These are phyloP conservation scores for Brachypodius melanocephalos DNA, from an alignment of 2,113 vertebrate genomes.

Conservation along the genomic window DNA sequence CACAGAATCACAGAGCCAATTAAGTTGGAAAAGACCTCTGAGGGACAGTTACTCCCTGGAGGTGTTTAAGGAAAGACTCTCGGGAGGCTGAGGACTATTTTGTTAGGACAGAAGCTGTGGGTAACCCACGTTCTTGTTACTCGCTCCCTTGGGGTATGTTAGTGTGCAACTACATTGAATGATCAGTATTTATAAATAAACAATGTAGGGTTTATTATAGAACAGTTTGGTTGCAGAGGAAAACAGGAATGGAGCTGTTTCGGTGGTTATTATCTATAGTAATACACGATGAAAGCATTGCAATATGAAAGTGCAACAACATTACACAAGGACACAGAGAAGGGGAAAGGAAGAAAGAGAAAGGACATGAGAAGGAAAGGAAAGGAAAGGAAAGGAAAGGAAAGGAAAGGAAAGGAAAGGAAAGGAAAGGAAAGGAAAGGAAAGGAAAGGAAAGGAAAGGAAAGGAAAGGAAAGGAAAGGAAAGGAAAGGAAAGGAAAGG, in stretches of 20 bases:
- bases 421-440: neutral
- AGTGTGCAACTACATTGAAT: neutral
- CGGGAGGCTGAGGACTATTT: neutral
- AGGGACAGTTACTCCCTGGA: accelerated
- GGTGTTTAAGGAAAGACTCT: neutral
- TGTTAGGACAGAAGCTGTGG: neutral
- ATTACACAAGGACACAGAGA: neutral
- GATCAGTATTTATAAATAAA: neutral
- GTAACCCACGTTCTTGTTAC: neutral
- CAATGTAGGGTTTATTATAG: neutral
- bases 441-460: no score
- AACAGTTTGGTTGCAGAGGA: neutral
- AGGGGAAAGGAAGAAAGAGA: neutral
- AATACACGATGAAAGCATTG: neutral
- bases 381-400: neutral
- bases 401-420: no score
- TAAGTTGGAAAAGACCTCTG: neutral
- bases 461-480: neutral
- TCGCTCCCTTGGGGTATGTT: neutral
- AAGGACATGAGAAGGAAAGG: no score
- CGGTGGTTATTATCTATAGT: neutral
- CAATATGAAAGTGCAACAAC: neutral
- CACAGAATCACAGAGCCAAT: neutral
- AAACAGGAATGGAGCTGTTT: neutral
- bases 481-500: neutral